A percentile compares a stretch with the other conserved stretches of the same genome.
Conservation (phyloP, 2,113 vertebrate genomes). For the Thymallus thymallus region DNA sequence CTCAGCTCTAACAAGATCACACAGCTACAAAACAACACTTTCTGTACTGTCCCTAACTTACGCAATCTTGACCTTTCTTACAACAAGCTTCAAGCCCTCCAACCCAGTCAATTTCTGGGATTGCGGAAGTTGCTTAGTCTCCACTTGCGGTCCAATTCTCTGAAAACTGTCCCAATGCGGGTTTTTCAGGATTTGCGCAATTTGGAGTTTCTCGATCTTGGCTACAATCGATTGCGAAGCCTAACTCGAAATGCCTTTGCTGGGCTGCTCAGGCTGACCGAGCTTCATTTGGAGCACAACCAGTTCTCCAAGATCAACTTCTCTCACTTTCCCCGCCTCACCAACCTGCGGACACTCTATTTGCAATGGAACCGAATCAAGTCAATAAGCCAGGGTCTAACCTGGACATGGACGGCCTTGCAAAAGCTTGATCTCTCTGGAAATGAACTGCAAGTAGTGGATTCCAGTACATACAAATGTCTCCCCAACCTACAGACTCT, state of each 20-base stretch:
- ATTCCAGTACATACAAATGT: constrained; percentile 89
- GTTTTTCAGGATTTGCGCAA: constrained; percentile 96
- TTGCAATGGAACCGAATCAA: constrained; percentile 95
- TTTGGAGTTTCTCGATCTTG: constrained; percentile 93
- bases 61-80: constrained; percentile 96
- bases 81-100: constrained; percentile 90
- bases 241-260: constrained; percentile 93
- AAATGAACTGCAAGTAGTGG: constrained; percentile 87
- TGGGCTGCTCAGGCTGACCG: constrained; percentile 89
- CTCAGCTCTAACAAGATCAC: constrained; percentile 96
- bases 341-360: constrained; percentile 91
- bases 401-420: constrained; percentile 96
- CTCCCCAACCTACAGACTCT: constrained; percentile 94
- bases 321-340: constrained; percentile 93
- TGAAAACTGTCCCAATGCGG: constrained; percentile 88
- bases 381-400: constrained; percentile 87
- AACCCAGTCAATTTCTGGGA: constrained; percentile 88
- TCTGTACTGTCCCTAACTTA: constrained; percentile 91
- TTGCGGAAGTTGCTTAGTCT: constrained; percentile 91
- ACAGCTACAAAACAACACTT: constrained; percentile 88
- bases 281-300: constrained; percentile 97
- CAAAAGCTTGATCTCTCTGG: constrained; percentile 97
- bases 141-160: constrained; percentile 91
- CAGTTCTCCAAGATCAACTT: constrained; percentile 98
- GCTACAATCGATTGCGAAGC: constrained; percentile 94